Percentiles rank a stretch among this genome's conserved stretches.
Evolutionary conservation across 2,113 vertebrate genomes (phyloP).

Genomic region (Thryonomys swinderianus): DNA sequence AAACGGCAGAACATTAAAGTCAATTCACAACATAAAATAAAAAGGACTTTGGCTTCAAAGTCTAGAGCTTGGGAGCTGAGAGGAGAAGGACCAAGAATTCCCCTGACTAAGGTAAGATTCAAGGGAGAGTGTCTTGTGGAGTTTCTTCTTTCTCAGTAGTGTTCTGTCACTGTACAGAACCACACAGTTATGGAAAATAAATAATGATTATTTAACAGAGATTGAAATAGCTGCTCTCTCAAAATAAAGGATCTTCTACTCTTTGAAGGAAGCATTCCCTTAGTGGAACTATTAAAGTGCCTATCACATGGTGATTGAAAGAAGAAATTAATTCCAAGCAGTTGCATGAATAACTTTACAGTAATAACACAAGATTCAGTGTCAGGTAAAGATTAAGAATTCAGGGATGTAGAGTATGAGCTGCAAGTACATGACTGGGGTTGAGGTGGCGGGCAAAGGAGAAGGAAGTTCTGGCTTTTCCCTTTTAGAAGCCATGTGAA

Average conservation of each 20-base stretch:
- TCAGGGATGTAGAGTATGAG: not conserved
- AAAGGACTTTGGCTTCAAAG: not conserved
- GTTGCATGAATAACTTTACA: conserved; percentile 44
- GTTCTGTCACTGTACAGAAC: not conserved
- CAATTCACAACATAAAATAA: not conserved
- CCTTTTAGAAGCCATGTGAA: not conserved
- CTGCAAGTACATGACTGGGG: not conserved
- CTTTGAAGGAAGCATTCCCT: conserved; percentile 16
- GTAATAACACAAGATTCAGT: conserved; percentile 6
- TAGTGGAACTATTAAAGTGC: not conserved
- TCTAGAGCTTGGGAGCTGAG: not conserved
- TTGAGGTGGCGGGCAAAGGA: not conserved
- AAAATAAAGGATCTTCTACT: not conserved
- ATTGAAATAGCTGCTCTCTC: not conserved
- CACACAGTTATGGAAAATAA: not conserved
- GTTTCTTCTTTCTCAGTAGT: not conserved
- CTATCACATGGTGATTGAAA: not conserved
- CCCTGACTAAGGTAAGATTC: not conserved
- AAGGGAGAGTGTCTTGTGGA: not conserved
- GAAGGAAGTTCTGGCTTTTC: not conserved
- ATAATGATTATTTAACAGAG: conserved; percentile 2
- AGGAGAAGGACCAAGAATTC: not conserved
- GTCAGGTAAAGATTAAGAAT: not conserved
- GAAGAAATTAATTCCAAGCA: conserved; percentile 67
- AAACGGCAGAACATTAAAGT: not conserved